Evolutionary conservation across 1,140 invertebrate species (phyloP).

Genomic region (Yoshiicerus persimilis): DNA sequence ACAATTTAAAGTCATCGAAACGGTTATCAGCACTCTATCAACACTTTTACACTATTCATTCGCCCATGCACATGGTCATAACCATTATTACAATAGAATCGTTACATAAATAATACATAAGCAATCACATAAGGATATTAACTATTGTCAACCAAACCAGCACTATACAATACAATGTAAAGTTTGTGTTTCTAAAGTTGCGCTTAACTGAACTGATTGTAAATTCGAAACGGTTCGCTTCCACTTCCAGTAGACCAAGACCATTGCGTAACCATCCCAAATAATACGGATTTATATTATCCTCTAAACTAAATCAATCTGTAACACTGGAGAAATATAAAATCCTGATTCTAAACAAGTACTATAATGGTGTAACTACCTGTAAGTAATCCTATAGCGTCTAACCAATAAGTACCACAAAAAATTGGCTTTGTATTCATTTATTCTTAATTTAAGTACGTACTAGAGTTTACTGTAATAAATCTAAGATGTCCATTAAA

Average conservation of each 20-base stretch:
- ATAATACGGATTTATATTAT: not conserved
- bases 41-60: not conserved
- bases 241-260: not conserved
- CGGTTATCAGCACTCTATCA: conserved; percentile 25
- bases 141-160: not conserved
- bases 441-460: no score
- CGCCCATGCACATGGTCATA: not conserved
- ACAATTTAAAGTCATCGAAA: conserved; percentile 21
- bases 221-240: not conserved
- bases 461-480: no score
- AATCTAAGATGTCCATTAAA: no score
- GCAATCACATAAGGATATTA: not conserved
- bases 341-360: not conserved
- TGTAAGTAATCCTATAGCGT: no score
- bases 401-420: no score
- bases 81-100: not conserved
- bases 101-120: not conserved
- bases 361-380: no score
- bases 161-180: not conserved
- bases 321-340: not conserved
- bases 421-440: no score
- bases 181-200: not conserved
- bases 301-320: not conserved
- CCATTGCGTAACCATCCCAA: not conserved
- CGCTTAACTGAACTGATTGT: not conserved